A percentile compares a stretch with the other conserved stretches of the same genome.
Evolutionary conservation across 1,140 invertebrate species (phyloP).

Genomic region (Drosophila auraria): DNA sequence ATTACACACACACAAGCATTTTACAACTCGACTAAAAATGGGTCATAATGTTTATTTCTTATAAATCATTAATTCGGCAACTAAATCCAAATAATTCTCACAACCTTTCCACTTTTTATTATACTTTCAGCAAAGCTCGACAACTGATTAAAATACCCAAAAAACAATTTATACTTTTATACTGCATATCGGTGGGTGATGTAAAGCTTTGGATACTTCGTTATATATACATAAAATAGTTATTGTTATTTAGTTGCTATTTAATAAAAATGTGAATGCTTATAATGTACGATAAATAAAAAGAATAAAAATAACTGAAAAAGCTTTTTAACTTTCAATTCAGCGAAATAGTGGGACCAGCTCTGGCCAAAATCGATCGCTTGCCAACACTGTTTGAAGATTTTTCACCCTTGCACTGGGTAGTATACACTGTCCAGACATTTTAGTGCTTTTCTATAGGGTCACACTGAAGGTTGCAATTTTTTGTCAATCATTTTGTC

Average conservation of each 20-base stretch:
- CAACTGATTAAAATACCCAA: slow-evolving; percentile 63
- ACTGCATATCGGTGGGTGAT: slow-evolving; percentile 73
- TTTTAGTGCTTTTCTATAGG: slow-evolving; percentile 9
- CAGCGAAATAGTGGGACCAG: slow-evolving; percentile 10
- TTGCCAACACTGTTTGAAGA: slow-evolving; percentile 8
- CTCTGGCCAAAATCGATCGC: too few relatives aligned
- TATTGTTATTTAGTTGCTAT: slow-evolving; percentile 81
- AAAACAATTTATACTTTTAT: slow-evolving; percentile 63
- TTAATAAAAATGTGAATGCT: slow-evolving; percentile 67
- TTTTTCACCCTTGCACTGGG: background rate
- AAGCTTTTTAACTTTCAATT: slow-evolving; percentile 7
- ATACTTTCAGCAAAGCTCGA: slow-evolving; percentile 73
- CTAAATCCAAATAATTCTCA: background rate
- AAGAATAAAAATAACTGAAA: background rate
- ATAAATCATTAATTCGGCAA: too few relatives aligned
- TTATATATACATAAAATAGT: slow-evolving; percentile 45
- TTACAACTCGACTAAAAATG: slow-evolving; percentile 4
- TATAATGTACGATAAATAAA: slow-evolving; percentile 47
- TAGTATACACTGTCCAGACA: slow-evolving; percentile 10
- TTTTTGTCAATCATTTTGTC: slow-evolving; percentile 75
- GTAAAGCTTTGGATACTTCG: slow-evolving; percentile 72
- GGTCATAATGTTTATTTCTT: background rate
- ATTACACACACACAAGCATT: background rate
- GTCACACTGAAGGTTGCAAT: slow-evolving; percentile 46
- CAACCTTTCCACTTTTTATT: slow-evolving; percentile 47